Evolutionary conservation across 2,113 vertebrate genomes (phyloP).

Genomic region (Lepidothrix coronata): DNA sequence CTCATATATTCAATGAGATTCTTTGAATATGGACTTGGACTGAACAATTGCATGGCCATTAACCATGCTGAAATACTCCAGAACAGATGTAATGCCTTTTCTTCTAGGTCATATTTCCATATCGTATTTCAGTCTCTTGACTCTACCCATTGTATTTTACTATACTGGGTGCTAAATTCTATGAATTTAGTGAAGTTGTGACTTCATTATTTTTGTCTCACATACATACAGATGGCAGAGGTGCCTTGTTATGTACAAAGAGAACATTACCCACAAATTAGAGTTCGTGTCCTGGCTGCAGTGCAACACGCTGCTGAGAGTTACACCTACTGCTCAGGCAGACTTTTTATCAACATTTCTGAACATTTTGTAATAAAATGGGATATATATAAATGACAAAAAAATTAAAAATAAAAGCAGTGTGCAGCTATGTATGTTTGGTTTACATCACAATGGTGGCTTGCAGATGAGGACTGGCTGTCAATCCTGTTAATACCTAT

Average conservation of each 20-base stretch:
- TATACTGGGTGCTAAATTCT: neutral
- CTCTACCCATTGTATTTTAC: neutral
- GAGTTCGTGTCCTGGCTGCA: neutral
- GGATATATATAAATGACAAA: neutral
- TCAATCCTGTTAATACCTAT: neutral
- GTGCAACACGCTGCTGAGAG: neutral
- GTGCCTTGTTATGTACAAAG: neutral
- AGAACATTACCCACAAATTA: neutral
- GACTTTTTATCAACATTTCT: neutral
- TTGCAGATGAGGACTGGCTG: neutral
- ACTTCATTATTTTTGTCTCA: neutral
- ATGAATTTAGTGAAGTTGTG: neutral
- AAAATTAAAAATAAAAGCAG: neutral
- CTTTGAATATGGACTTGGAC: neutral
- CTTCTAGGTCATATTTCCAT: neutral
- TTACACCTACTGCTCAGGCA: neutral
- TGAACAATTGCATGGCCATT: neutral
- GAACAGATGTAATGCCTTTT: neutral
- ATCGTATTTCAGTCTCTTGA: neutral
- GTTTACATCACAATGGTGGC: neutral
- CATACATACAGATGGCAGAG: neutral
- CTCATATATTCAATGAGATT: neutral
- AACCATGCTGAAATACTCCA: neutral
- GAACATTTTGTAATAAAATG: neutral
- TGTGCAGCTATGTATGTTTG: neutral